These are phyloP conservation scores for Cepaea nemoralis DNA, from an alignment of 1,140 invertebrate genomes.

Conservation along the genomic window DNA sequence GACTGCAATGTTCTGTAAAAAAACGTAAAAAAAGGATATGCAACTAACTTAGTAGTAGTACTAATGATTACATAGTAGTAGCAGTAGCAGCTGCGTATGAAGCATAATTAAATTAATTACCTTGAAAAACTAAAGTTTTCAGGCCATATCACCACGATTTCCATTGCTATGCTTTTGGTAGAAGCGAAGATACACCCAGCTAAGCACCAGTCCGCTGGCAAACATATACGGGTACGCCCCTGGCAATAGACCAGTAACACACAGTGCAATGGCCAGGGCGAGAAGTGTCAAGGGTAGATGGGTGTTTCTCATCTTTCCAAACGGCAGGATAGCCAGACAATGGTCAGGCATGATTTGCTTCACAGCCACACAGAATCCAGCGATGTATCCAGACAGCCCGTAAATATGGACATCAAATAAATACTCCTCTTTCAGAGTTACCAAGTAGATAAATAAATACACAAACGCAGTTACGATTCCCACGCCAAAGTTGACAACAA, in stretches of 20 bases:
- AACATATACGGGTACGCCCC: conserved; percentile 96
- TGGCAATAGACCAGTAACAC: conserved; percentile 86
- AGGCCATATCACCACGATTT: conserved; percentile 90
- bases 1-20: no score
- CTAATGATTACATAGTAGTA: no score
- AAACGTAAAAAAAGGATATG: no score
- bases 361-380: conserved; percentile 88
- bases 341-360: conserved; percentile 98
- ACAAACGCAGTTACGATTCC: conserved; percentile 85
- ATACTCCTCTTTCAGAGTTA: conserved; percentile 85
- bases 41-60: no score
- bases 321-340: conserved; percentile 85
- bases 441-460: conserved; percentile 89
- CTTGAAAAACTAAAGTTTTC: conserved; percentile 97
- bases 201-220: conserved; percentile 87
- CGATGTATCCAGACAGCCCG: conserved; percentile 76
- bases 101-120: no score
- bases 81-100: no score
- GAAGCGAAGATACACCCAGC: conserved; percentile 95
- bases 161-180: conserved; percentile 95
- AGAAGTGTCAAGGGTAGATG: conserved; percentile 89
- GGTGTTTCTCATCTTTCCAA: conserved; percentile 87
- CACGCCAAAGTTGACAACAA: conserved; percentile 88
- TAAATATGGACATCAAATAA: conserved; percentile 93
- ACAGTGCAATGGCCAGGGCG: conserved; percentile 82